These are phyloP conservation scores for Nephrotoma appendiculata DNA, from an alignment of 2,888 invertebrate genomes.

Conservation along the genomic window DNA sequence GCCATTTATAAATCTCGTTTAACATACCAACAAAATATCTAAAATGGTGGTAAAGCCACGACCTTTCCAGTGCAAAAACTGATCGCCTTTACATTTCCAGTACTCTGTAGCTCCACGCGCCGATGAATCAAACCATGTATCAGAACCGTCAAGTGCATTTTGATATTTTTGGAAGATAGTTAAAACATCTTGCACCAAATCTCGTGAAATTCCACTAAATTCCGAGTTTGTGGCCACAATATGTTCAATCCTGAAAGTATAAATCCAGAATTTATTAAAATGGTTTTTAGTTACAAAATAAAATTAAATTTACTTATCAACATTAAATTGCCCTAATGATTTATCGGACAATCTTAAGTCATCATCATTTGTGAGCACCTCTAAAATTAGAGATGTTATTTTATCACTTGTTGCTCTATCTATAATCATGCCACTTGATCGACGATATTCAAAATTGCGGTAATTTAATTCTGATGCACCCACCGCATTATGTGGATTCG, in stretches of 20 bases:
- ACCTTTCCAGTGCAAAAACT: conserved; percentile 58
- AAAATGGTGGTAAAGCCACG: conserved; percentile 53
- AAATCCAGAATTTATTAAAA: not conserved
- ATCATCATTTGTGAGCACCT: conserved; percentile 24
- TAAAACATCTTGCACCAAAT: conserved; percentile 36
- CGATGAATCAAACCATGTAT: conserved; percentile 52
- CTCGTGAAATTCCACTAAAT: conserved; percentile 26
- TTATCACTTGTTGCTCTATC: conserved; percentile 21
- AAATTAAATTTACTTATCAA: conserved; percentile 16
- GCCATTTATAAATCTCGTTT: conserved; percentile 4
- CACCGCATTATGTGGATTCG: conserved; percentile 15
- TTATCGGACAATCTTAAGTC: conserved; percentile 24
- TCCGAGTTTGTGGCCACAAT: conserved; percentile 8
- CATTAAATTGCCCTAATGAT: conserved; percentile 25
- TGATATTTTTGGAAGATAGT: conserved; percentile 42
- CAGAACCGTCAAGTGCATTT: conserved; percentile 39
- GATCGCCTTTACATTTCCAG: conserved; percentile 54
- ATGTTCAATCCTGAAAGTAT: not conserved
- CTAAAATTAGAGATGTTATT: conserved; percentile 24
- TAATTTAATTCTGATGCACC: conserved; percentile 6
- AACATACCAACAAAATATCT: conserved; percentile 48
- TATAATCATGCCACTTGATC: conserved; percentile 29
- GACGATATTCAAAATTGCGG: conserved; percentile 22
- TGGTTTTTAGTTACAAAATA: not conserved
- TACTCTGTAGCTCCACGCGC: conserved; percentile 45